Percentiles rank a stretch among this genome's conserved stretches.
Evolutionary conservation across 2,797 vertebrate genomes (phyloP).

Genomic region (Hydrophis major): DNA sequence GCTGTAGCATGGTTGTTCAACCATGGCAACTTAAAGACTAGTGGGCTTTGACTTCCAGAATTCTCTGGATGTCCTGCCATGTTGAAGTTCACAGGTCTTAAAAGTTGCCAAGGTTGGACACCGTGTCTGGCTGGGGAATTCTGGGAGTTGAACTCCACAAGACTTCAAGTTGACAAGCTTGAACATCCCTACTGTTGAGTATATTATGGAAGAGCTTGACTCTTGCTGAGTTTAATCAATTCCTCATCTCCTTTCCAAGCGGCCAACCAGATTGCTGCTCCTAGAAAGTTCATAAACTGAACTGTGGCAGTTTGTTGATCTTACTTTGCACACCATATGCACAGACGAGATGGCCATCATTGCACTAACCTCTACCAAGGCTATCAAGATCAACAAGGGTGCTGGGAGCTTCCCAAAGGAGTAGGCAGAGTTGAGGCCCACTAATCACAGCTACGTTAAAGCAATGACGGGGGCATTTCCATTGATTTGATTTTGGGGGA

Average conservation of each 20-base stretch:
- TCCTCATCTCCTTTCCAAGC: not conserved
- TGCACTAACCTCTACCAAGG: not conserved
- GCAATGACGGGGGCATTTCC: constrained; percentile 26
- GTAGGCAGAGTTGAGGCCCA: constrained; percentile 4
- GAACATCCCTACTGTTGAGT: not conserved
- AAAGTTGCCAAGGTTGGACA: too few relatives aligned
- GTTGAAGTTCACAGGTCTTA: not conserved
- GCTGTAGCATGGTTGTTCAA: not conserved
- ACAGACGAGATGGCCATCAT: not conserved
- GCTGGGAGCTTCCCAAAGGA: not conserved
- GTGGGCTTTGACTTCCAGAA: not conserved
- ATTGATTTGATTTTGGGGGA: constrained; percentile 48
- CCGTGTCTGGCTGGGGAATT: not conserved
- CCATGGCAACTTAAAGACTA: not conserved
- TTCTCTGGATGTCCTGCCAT: not conserved
- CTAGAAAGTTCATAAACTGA: not conserved
- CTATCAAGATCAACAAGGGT: not conserved
- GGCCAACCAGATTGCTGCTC: not conserved
- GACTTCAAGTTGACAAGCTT: not conserved
- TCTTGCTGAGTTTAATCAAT: not conserved
- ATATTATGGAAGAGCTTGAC: not conserved
- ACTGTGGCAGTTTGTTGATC: not conserved
- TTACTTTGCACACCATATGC: not conserved
- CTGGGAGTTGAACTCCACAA: not conserved
- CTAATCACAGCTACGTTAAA: constrained; percentile 42